Evolutionary conservation across 2,888 invertebrate species (phyloP).

Genomic region (Gonocerus acuteangulatus): DNA sequence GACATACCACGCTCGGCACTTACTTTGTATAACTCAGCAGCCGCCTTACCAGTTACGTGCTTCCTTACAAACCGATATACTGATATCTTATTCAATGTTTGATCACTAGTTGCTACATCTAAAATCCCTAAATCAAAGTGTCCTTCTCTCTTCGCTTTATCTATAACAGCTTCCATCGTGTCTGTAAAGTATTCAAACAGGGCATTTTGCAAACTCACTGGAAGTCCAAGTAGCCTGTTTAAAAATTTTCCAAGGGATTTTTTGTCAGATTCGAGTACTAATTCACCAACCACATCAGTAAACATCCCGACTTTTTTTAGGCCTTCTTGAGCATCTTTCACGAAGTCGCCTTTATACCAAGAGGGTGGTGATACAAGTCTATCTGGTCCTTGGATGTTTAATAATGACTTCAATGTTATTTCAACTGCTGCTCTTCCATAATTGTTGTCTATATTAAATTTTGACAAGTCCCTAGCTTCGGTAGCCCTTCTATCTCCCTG

Average conservation of each 20-base stretch:
- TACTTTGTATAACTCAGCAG: slow-evolving; percentile 50
- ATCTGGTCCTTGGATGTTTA: slow-evolving; percentile 42
- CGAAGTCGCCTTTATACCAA: slow-evolving; percentile 50
- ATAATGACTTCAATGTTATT: slow-evolving; percentile 50
- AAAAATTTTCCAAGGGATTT: slow-evolving; percentile 56
- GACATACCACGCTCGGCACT: slow-evolving; percentile 53
- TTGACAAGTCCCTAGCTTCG: slow-evolving; percentile 54
- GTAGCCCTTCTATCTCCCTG: slow-evolving; percentile 59
- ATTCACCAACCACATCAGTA: slow-evolving; percentile 42
- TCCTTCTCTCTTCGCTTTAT: slow-evolving; percentile 53
- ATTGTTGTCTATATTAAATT: slow-evolving; percentile 58
- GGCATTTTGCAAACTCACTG: slow-evolving; percentile 53
- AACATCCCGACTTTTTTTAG: slow-evolving; percentile 54
- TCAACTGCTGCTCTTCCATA: slow-evolving; percentile 54
- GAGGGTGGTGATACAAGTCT: slow-evolving; percentile 51
- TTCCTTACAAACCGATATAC: slow-evolving; percentile 48
- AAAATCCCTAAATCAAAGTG: slow-evolving; percentile 56
- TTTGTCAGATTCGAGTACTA: slow-evolving; percentile 46
- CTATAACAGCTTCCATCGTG: slow-evolving; percentile 50
- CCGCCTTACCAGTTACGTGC: slow-evolving; percentile 47
- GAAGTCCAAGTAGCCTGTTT: slow-evolving; percentile 54
- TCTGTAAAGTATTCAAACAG: slow-evolving; percentile 56
- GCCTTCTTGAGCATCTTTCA: slow-evolving; percentile 50
- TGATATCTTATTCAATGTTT: slow-evolving; percentile 48
- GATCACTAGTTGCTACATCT: slow-evolving; percentile 51